Base-by-base conservation (phyloP, 2,797 vertebrate genomes). In the Allobates femoralis region DNA sequence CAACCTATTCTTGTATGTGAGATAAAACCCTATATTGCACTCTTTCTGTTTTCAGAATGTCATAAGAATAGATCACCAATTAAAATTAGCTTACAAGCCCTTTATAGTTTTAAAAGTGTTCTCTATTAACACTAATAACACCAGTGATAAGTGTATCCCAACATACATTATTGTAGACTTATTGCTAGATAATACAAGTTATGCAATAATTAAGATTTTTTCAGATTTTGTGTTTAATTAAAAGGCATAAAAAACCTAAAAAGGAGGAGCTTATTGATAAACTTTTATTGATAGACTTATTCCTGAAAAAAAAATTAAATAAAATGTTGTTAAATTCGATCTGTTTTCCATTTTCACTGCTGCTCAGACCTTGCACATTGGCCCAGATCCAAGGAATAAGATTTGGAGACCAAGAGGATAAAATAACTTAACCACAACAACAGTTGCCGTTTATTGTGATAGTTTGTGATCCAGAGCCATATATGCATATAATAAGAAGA, bases 211-310 rank as follows among this genome's bases (percentile, higher is more conserved):
- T 89, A 67, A 90, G 91, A 90, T 90, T 93, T 94, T 91, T 92
- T 7, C 90, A 89, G 91, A 93, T 92, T 89, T 92, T 92, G 91
- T 89, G 90, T 91, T 90, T 88, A 90, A 81, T 90, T 90, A 90
- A 89, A 89, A 88, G 86, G 58, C 66, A 30, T 81, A 19, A 51
- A 80, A 53, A 84, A 19, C 28, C 34, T 46, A n/a, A 55, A 41
- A 10, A 79, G 66, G 81, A 50, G 23, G 53, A 67, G 81, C 84
- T 74, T 78, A 58, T 37, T 74, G 69, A 74, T 80, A 11, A 0
- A n/a, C n/a, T n/a, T n/a, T n/a, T n/a, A n/a, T n/a, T n/a, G 67
- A 74, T 80, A 10, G 0, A 0, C 16, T 71, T 53, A 83, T 62
- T 77, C 5, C 71, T 12, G 2, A 73, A 1, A 74, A 1, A 15